These are phyloP conservation scores for Pseudomyrmex concolor DNA, from an alignment of 1,140 invertebrate species.

Conservation along the genomic window DNA sequence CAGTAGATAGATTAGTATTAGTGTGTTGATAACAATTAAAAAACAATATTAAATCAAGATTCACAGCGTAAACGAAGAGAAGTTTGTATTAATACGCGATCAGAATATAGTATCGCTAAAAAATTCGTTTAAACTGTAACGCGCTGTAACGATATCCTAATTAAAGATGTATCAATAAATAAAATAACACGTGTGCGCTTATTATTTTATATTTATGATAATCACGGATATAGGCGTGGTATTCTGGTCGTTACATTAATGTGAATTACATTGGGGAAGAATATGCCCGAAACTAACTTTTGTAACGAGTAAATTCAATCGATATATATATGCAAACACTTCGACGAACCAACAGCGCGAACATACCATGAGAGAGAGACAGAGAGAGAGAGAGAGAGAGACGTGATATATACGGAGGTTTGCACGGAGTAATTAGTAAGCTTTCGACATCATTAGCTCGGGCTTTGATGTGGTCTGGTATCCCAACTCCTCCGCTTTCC, in stretches of 20 bases:
- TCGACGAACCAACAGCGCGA: constrained; percentile 5
- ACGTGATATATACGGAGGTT: constrained; percentile 58
- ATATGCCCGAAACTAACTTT: constrained; percentile 45
- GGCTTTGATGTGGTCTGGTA: constrained; percentile 77
- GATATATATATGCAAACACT: constrained; percentile 45
- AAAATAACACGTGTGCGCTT: constrained; percentile 30
- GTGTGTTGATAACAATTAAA: background rate
- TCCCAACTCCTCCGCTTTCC: constrained; percentile 66
- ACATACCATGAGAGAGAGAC: too few relatives aligned
- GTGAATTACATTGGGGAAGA: constrained; percentile 47
- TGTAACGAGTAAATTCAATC: constrained; percentile 36
- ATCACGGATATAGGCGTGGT: constrained; percentile 8
- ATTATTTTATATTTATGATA: constrained; percentile 39
- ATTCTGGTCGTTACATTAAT: constrained; percentile 26
- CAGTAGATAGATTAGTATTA: background rate
- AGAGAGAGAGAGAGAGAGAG: background rate
- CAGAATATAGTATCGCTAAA: background rate
- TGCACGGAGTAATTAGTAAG: constrained; percentile 77
- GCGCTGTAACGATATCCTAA: constrained; percentile 11
- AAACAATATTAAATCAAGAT: background rate
- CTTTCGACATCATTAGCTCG: constrained; percentile 78
- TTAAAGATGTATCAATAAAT: constrained; percentile 27
- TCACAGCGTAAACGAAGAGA: background rate
- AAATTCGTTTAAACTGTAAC: constrained; percentile 30
- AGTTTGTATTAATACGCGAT: constrained; percentile 6